Evolutionary conservation across 2,888 invertebrate species (phyloP), one percentile per base, ranked within the genome.

Genomic region (Euplexia lucipara): DNA sequence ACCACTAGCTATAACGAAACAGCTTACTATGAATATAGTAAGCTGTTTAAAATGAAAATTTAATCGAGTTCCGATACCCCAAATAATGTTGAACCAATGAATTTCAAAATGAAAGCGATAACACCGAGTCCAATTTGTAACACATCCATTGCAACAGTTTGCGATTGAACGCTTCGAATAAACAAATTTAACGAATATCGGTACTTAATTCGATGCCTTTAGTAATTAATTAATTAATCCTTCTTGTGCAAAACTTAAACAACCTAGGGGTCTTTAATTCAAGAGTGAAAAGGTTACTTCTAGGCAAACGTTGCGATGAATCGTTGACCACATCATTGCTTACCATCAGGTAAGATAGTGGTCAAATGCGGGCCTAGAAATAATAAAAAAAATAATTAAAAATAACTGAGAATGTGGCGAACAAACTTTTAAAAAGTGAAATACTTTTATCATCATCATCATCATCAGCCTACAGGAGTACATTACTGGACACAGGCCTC

Each of bases 141-240:
- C 49, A 41, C 52, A 45, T 20, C 32, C 37, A 57, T 30, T 57
- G 30, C 22, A 44, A 35, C 58, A 51, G 12, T 47, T 54, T 14
- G n/a, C 41, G 14, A 74, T 53, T 59, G 20, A 58, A 54, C 45
- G 45, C 39, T 37, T 18, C 39, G 14, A 73, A 73, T 57, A 37
- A 68, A 67, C 18, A 37, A 39, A 20, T 54, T 45, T 32, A 56
- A 59, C 37, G n/a, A 53, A 48, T 30, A 20, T 12, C 14, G n/a
- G 10, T 4, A 32, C 48, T 45, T 39, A 45, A 63, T 71, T 51
- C 16, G 42, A 18, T 20, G 1, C n/a, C 26, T 26, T 26, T 26
- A 26, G 26, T 26, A 26, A 26, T 26, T n/a, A n/a, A 37, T 44
- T 37, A 49, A 61, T 62, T 51, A 32, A 68, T 64, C 39, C 14